Conservation (phyloP, 2,113 vertebrate species). For the Lamprologus tigripictilis region DNA sequence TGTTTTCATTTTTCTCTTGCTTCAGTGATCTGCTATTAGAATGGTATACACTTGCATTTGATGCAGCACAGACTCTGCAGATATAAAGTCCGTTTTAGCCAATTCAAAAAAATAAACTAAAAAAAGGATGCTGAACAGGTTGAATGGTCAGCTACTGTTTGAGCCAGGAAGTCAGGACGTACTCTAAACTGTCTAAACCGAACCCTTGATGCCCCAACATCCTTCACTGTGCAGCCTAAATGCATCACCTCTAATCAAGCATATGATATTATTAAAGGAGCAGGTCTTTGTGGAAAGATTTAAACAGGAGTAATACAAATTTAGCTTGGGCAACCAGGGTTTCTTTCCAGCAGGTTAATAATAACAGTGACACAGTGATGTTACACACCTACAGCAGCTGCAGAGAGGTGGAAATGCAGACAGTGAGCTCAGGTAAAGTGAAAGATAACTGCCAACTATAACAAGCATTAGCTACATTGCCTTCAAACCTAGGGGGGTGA, state of each 20-base stretch:
- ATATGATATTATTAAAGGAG: neutral
- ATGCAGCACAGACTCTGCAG: neutral
- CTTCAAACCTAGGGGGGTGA: neutral
- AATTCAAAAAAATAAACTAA: neutral
- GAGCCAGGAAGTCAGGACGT: neutral
- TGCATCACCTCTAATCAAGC: neutral
- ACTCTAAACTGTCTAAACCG: neutral
- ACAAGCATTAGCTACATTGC: neutral
- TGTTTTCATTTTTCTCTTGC: neutral
- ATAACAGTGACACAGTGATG: neutral
- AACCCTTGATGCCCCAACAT: neutral
- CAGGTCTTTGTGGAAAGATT: neutral
- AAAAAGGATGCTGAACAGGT: neutral
- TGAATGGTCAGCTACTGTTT: neutral
- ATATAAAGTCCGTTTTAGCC: neutral
- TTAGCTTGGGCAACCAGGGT: neutral
- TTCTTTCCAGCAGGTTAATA: neutral
- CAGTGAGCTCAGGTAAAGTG: neutral
- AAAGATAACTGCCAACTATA: neutral
- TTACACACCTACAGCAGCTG: neutral
- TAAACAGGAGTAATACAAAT: neutral
- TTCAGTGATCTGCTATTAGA: neutral
- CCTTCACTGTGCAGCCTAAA: neutral
- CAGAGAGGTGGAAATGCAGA: neutral
- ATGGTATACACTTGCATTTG: neutral